Evolutionary conservation across 2,888 invertebrate species (phyloP).

Genomic region (Tetragonula carbonaria): DNA sequence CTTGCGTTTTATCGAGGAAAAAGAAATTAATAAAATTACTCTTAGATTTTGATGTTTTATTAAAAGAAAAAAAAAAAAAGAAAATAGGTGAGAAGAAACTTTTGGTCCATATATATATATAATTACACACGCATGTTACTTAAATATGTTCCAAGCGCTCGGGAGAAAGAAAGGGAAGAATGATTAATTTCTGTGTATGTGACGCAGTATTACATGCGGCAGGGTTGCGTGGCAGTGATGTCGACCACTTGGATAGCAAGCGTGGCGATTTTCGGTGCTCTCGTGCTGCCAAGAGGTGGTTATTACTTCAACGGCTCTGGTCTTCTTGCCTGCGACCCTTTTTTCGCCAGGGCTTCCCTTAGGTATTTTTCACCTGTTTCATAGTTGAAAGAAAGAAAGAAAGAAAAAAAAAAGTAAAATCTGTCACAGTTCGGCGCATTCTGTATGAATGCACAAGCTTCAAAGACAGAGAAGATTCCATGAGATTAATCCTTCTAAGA

Average conservation of each 20-base stretch:
- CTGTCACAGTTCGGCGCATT: too few species aligned
- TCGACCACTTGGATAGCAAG: slow-evolving; percentile 94
- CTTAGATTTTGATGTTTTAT: too few species aligned
- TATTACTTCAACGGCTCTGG: slow-evolving; percentile 95
- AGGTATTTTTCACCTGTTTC: slow-evolving; percentile 81
- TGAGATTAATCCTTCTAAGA: too few species aligned
- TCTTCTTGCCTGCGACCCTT: slow-evolving; percentile 94
- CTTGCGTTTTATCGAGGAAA: too few species aligned
- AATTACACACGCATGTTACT: neutral
- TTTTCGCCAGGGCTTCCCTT: slow-evolving; percentile 90
- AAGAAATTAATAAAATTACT: too few species aligned
- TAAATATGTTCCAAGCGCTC: neutral
- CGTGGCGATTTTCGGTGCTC: slow-evolving; percentile 91
- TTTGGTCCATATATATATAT: neutral
- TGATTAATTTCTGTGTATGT: slow-evolving; percentile 71
- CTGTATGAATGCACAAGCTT: too few species aligned
- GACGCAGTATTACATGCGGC: slow-evolving; percentile 84
- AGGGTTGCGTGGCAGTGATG: slow-evolving; percentile 94
- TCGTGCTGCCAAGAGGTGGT: slow-evolving; percentile 93
- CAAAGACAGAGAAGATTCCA: too few species aligned
- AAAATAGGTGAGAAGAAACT: too few species aligned
- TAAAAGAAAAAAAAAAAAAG: too few species aligned
- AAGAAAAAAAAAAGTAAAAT: too few species aligned
- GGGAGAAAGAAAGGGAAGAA: slow-evolving; percentile 39
- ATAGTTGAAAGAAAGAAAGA: too few species aligned